A percentile compares a stretch with the other conserved stretches of the same genome.
Conservation (phyloP, 2,888 invertebrate species). For the Acleris holmiana region DNA sequence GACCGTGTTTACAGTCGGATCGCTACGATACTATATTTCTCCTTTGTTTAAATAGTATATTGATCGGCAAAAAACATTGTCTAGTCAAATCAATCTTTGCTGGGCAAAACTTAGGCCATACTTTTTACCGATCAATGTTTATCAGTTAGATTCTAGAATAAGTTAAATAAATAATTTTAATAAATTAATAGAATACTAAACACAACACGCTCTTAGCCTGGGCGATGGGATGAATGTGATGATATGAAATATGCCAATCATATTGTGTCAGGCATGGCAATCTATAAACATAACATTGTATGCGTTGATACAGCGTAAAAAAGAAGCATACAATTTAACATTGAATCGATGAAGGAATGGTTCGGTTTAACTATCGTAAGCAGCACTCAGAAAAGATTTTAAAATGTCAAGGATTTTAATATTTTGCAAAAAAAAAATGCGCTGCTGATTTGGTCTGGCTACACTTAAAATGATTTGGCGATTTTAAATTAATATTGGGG, state of each 20-base stretch:
- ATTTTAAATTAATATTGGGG: slow-evolving; percentile 32
- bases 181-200: slow-evolving; percentile 73
- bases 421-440: slow-evolving; percentile 34
- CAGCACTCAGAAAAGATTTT: slow-evolving; percentile 39
- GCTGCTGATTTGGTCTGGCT: slow-evolving; percentile 29
- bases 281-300: slow-evolving; percentile 43
- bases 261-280: slow-evolving; percentile 22
- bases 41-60: slow-evolving; percentile 34
- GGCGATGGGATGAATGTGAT: slow-evolving; percentile 62
- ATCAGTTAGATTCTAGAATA: slow-evolving; percentile 72
- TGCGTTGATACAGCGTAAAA: slow-evolving; percentile 34
- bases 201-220: slow-evolving; percentile 57
- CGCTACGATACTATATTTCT: slow-evolving; percentile 13
- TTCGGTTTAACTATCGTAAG: slow-evolving; percentile 25
- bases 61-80: neutral
- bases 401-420: slow-evolving; percentile 40
- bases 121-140: neutral
- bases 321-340: slow-evolving; percentile 32
- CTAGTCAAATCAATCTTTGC: neutral
- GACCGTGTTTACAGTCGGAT: slow-evolving; percentile 15
- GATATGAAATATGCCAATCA: slow-evolving; percentile 45
- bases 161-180: slow-evolving; percentile 83
- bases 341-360: slow-evolving; percentile 43
- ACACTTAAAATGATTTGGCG: slow-evolving; percentile 25
- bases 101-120: neutral